Conservation (phyloP, 2,888 invertebrate genomes). For the Drosophila nr. perissopoda region DNA sequence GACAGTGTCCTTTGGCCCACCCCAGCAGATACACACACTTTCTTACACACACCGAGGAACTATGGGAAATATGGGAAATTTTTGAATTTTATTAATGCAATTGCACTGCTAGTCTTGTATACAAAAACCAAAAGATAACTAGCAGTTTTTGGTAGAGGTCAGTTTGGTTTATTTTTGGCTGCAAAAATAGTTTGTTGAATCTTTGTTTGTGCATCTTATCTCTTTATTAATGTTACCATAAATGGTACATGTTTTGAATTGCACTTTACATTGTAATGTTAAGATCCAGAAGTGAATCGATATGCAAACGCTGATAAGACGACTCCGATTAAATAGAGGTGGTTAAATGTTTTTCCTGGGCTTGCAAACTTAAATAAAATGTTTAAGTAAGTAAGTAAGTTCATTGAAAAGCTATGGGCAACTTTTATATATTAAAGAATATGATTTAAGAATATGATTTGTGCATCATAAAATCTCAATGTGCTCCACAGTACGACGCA, state of each 20-base stretch:
- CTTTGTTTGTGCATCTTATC: not conserved
- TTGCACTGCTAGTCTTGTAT: not conserved
- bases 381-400: not conserved
- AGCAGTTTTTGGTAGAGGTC: not conserved
- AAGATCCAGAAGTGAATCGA: not conserved
- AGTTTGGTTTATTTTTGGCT: not conserved
- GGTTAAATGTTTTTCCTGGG: too few species aligned
- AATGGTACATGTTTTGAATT: not conserved
- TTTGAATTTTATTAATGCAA: not conserved
- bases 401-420: not conserved
- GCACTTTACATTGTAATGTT: not conserved
- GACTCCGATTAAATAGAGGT: not conserved
- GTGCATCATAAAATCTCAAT: too few species aligned
- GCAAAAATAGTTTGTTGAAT: not conserved
- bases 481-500: conserved; percentile 8
- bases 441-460: not conserved
- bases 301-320: not conserved
- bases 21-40: not conserved
- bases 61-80: not conserved
- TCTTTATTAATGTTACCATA: not conserved
- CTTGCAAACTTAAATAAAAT: not conserved
- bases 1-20: conserved; percentile 17
- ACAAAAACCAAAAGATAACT: not conserved
- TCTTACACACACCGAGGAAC: not conserved
- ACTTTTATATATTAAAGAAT: not conserved